Percentiles rank a stretch among this genome's conserved stretches.
phyloP scores from a whole-genome alignment of 1,140 invertebrate species.

The Calycopis cecrops region DNA sequence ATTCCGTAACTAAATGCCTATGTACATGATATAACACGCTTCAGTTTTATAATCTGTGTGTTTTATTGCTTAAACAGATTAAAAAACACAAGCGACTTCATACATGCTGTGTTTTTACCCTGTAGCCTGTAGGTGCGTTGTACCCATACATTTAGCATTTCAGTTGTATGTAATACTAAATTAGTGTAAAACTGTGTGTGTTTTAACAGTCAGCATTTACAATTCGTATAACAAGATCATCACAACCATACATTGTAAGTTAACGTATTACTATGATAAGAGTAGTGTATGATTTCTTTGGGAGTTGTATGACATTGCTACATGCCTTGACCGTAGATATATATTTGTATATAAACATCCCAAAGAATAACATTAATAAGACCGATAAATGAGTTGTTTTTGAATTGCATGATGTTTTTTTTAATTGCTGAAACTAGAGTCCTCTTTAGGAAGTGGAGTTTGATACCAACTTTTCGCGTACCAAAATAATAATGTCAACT shows the following conservation, averaged over 20 bases:
- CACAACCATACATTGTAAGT: slow-evolving; percentile 7
- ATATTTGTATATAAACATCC: background rate
- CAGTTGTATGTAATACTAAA: slow-evolving; percentile 1
- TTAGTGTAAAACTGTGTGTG: slow-evolving; percentile 4
- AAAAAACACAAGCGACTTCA: too few relatives aligned
- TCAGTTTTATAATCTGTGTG: too few relatives aligned
- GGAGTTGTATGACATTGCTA: background rate
- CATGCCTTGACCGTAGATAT: background rate
- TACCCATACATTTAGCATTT: background rate
- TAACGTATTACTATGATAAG: slow-evolving; percentile 3
- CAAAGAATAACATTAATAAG: background rate
- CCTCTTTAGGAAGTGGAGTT: too few relatives aligned
- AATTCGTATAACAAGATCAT: background rate
- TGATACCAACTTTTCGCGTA: too few relatives aligned
- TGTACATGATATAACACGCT: too few relatives aligned
- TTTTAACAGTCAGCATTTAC: slow-evolving; percentile 5
- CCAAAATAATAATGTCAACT: too few relatives aligned
- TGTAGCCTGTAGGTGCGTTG: background rate
- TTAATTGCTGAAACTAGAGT: too few relatives aligned
- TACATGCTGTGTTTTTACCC: background rate
- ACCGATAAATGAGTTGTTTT: too few relatives aligned
- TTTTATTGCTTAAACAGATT: too few relatives aligned
- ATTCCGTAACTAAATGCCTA: too few relatives aligned
- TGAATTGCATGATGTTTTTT: too few relatives aligned
- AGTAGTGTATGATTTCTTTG: background rate